Base-by-base conservation (phyloP, 2,888 invertebrate genomes). In the Lycocerus yunnanus region DNA sequence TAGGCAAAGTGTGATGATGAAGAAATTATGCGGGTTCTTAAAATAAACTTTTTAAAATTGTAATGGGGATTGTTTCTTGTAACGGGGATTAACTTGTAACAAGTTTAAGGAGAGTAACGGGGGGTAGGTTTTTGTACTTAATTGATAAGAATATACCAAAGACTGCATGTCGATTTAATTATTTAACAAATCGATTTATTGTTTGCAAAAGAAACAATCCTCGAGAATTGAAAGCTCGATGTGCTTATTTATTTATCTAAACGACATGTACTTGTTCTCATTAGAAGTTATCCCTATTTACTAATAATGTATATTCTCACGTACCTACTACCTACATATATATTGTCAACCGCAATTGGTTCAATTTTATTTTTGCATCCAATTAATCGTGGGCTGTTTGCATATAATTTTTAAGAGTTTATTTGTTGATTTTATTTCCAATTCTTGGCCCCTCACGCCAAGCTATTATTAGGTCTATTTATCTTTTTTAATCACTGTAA, bases 121-220 rank as follows among this genome's bases (percentile, higher is more conserved):
- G 77, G 74, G 73, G 71, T 80, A 81, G 80, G 78, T 80, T 82
- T 78, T 82, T 82, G 82, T 82, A 82, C 82, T 82, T 82, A 82
- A 82, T 80, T 82, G 81, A 80, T 79, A 79, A 81, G 81, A 81
- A 80, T 80, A 80, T 82, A 82, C 82, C 82, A 82, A 82, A 82
- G 82, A 82, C 82, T 82, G 82, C 78, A 77, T 77, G 61, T 75
- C 77, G 76, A 77, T 73, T 73, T 75, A 63, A 63, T 20, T 63
- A 63, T 73, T 72, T 77, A 61, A 72, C 68, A 72, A 74, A 72
- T 78, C 74, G 76, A 74, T 71, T 24, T 75, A 77, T 74, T 63
- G 71, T 74, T 76, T 73, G 70, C 69, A 69, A 77, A 76, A 73
- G 78, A 67, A 75, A 78, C 78, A 77, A 74, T 79, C 77, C 75